Evolutionary conservation across 2,888 invertebrate species (phyloP), one percentile per base, ranked within the genome.

Genomic region (Hermaeophaga mercurialis): DNA sequence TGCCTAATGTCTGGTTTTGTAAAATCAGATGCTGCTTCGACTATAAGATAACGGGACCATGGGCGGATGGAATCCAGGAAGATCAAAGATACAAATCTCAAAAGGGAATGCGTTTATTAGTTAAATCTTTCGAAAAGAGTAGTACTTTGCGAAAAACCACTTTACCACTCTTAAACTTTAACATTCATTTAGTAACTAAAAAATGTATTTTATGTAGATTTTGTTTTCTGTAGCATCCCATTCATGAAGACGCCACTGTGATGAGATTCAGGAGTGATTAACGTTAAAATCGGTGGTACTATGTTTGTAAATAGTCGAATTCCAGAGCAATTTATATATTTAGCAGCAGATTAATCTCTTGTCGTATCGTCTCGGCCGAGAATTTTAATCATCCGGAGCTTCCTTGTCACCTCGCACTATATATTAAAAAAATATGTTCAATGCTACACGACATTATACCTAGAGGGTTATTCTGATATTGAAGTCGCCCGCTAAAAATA

Each of bases 291-390:
- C 68, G 61, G 69, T 67, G 68, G 67, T 70, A 69, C 67, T 64
- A 65, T 73, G 72, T 73, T 73, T 73, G 73, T 73, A 72, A 73
- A 74, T 71, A 71, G 72, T 73, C 74, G 70, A 74, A 75, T 76
- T 73, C 76, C 75, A 73, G 70, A 66, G 70, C 75, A 72, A 75
- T 75, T 75, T 76, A 77, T 75, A 76, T 76, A 76, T 76, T 75
- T 75, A 76, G 77, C 74, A 68, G 69, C 69, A 75, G 73, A 76
- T 77, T 76, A 76, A 77, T 77, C 75, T 74, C 69, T 67, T 71
- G 74, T 75, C 75, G 69, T 67, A 67, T 66, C 68, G 68, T 68
- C 70, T 69, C 72, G 67, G 61, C 64, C 62, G 70, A 67, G 72
- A 73, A 73, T 75, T 74, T 76, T 74, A 75, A 77, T 76, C 75